Evolutionary conservation across 2,797 vertebrate species (phyloP).

Genomic region (Anabas testudineus): DNA sequence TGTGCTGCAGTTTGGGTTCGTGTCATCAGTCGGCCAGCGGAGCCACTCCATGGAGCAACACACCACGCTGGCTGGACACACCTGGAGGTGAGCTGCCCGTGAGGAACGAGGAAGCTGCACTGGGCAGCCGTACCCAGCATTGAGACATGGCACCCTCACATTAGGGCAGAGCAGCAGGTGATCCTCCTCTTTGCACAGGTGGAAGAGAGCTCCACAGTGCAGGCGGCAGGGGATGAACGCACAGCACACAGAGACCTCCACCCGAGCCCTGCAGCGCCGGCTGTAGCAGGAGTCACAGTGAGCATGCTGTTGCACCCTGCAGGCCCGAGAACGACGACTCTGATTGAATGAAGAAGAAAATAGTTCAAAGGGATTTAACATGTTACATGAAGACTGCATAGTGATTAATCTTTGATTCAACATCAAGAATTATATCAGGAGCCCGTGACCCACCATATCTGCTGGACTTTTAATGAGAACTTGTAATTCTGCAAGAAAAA

Average conservation of each 20-base stretch:
- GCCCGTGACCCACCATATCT: slow-evolving; percentile 64
- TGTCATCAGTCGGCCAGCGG: slow-evolving; percentile 90
- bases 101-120: slow-evolving; percentile 89
- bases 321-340: slow-evolving; percentile 58
- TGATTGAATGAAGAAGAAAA: slow-evolving; percentile 25
- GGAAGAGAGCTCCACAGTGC: slow-evolving; percentile 92
- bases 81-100: slow-evolving; percentile 88
- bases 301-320: slow-evolving; percentile 79
- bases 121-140: slow-evolving; percentile 90
- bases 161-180: slow-evolving; percentile 92
- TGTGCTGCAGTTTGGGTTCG: slow-evolving; percentile 64
- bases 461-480: not conserved
- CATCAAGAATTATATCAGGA: not conserved
- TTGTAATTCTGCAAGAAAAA: slow-evolving; percentile 37
- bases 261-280: slow-evolving; percentile 83
- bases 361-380: not conserved
- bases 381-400: not conserved
- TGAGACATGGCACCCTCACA: slow-evolving; percentile 92
- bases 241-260: slow-evolving; percentile 86
- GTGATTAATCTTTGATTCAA: not conserved
- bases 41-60: slow-evolving; percentile 98
- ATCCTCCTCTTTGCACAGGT: slow-evolving; percentile 95
- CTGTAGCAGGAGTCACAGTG: slow-evolving; percentile 94
- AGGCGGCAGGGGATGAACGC: slow-evolving; percentile 83
- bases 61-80: slow-evolving; percentile 93